Base-by-base conservation (phyloP, 2,888 invertebrate genomes). In the Dasysyrphus albostriatus region DNA sequence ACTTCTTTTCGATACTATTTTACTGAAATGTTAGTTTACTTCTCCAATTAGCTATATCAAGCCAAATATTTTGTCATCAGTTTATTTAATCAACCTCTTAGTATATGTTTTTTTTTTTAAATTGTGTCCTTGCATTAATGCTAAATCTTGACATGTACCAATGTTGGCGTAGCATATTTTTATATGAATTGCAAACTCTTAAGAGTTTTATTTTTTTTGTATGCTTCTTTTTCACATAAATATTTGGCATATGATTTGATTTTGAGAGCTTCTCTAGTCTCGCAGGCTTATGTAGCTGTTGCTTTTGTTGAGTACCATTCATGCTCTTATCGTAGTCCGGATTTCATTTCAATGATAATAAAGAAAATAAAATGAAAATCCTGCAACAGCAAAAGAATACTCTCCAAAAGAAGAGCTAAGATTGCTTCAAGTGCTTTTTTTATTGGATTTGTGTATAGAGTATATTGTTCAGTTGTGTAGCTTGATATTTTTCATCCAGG, bases 231-330 rank as follows among this genome's bases (percentile, higher is more conserved):
- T 59, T 61, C 61, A 61, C 47, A 77, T 73, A 77, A 84, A 85
- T 81, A 85, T 85, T 85, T 85, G 76, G 69, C 81, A 67, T 81
- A 54, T 16, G 75, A 65, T 76, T 84, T 47, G 67, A 73, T 84
- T 84, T 75, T 65, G 42, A 85, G 81, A 85, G 76, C 61, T 69
- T 69, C 74, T 83, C 44, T 67, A 47, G 16, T 61, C 16, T 69
- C 59, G 44, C 10, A 34, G 47, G 67, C 67, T 49, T 49, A 67
- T 19, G 34, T 59, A 83, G 70, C 80, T 84, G 80, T 84, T 85
- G 81, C 81, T 67, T 72, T 72, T 81, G 42, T 58, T 29, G 34
- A 63, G 63, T 49, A 49, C 47, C 63, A 47, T 34, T n/a, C 51
- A 70, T 79, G 61, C 69, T 44, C 79, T 79, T 63, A 58, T 73